Conservation (phyloP, 2,113 vertebrate species). For the Xyliphius kryptos region DNA sequence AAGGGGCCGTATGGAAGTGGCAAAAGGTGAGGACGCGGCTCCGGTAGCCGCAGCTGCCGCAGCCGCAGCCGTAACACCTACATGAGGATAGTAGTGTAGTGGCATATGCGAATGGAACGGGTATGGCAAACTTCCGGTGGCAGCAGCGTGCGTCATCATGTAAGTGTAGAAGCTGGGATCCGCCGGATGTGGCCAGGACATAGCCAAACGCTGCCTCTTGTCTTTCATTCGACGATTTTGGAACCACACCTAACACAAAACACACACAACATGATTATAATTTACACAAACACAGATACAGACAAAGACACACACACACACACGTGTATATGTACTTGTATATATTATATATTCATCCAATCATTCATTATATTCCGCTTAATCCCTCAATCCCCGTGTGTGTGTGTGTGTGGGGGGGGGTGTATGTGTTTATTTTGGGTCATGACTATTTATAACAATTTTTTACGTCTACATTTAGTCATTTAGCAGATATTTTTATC, state of each 20-base stretch:
- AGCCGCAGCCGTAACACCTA: slow-evolving; percentile 90
- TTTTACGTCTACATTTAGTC: no score
- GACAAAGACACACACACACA: slow-evolving; percentile 37
- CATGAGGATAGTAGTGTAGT: slow-evolving; percentile 95
- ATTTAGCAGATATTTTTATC: no score
- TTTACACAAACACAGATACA: no score
- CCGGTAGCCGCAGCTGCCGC: slow-evolving; percentile 80
- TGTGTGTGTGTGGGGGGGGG: no score
- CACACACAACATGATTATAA: no score
- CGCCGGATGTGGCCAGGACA: slow-evolving; percentile 98
- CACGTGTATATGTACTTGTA: no score
- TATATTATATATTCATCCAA: no score
- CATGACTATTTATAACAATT: no score
- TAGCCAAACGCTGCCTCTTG: slow-evolving; percentile 93
- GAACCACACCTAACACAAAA: slow-evolving; percentile 79
- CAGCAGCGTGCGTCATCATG: slow-evolving; percentile 99
- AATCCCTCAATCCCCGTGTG: no score
- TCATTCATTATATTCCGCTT: no score
- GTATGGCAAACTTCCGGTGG: slow-evolving; percentile 95
- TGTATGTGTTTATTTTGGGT: no score
- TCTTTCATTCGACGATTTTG: slow-evolving; percentile 96
- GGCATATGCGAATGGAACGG: slow-evolving; percentile 98
- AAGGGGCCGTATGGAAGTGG: slow-evolving; percentile 89
- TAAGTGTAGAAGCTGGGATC: slow-evolving; percentile 99
- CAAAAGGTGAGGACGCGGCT: slow-evolving; percentile 83